Evolutionary conservation across 2,113 vertebrate genomes (phyloP).

Genomic region (Cygnus buccinator): DNA sequence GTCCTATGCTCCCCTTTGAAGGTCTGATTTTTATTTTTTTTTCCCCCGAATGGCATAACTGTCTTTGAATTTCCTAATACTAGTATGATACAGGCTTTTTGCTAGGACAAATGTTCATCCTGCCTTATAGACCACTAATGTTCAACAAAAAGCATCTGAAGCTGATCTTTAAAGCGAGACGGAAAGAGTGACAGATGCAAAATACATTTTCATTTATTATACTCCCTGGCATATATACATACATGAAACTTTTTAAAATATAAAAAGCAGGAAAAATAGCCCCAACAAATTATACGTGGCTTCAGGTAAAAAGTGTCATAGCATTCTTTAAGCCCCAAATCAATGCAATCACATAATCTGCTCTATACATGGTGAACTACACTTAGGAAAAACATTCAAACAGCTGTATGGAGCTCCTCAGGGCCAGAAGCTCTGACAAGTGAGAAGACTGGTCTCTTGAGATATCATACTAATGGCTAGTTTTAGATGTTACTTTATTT

Average conservation of each 20-base stretch:
- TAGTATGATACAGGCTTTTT: neutral
- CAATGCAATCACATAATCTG: neutral
- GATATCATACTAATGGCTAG: neutral
- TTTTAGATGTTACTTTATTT: neutral
- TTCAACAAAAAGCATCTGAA: neutral
- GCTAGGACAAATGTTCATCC: neutral
- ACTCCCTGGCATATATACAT: neutral
- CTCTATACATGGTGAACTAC: neutral
- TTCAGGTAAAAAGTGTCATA: neutral
- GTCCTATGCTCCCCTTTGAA: neutral
- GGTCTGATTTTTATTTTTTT: neutral
- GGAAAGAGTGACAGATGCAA: neutral
- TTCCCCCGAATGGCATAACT: neutral
- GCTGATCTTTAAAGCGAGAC: neutral
- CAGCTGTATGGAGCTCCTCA: neutral
- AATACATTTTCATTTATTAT: neutral
- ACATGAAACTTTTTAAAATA: neutral
- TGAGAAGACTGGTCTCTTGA: neutral
- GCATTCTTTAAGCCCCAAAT: neutral
- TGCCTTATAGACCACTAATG: neutral
- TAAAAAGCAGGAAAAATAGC: neutral
- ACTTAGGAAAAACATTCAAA: neutral
- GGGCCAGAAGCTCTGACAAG: neutral
- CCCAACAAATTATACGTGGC: fast-evolving
- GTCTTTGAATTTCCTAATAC: neutral